phyloP scores from a whole-genome alignment of 2,797 vertebrate species.

The Peromyscus melanophrys region DNA sequence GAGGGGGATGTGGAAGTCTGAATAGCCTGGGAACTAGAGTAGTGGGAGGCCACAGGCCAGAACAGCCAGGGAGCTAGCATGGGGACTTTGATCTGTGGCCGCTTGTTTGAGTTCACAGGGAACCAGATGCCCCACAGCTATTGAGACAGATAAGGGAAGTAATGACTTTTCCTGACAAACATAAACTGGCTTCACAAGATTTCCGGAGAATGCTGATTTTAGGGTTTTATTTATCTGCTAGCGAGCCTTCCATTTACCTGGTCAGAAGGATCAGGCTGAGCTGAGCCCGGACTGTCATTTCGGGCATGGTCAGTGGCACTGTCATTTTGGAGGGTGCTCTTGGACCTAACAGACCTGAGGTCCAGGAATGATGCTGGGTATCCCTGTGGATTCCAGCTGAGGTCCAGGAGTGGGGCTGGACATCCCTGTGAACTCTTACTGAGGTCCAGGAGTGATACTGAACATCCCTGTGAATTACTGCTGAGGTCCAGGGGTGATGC shows the following conservation, averaged over 20 bases:
- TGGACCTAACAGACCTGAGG: background rate
- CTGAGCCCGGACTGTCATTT: background rate
- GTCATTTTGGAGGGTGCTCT: background rate
- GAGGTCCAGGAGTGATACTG: background rate
- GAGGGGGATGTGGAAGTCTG: background rate
- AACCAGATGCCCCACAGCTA: background rate
- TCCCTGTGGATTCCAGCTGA: background rate
- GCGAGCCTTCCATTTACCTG: background rate
- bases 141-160: background rate
- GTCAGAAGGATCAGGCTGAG: background rate
- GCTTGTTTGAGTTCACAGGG: background rate
- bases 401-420: background rate
- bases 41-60: background rate
- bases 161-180: background rate
- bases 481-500: background rate
- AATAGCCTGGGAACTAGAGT: background rate
- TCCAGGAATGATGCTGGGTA: background rate
- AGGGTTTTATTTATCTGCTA: background rate
- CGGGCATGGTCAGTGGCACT: background rate
- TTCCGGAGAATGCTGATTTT: background rate
- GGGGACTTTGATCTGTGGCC: background rate
- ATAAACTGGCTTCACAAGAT: background rate
- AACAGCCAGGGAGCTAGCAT: background rate
- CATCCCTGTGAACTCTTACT: too few species aligned
- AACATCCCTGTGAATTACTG: too few species aligned